Conservation (phyloP, 2,797 vertebrate genomes). For the Gastrophryne carolinensis region DNA sequence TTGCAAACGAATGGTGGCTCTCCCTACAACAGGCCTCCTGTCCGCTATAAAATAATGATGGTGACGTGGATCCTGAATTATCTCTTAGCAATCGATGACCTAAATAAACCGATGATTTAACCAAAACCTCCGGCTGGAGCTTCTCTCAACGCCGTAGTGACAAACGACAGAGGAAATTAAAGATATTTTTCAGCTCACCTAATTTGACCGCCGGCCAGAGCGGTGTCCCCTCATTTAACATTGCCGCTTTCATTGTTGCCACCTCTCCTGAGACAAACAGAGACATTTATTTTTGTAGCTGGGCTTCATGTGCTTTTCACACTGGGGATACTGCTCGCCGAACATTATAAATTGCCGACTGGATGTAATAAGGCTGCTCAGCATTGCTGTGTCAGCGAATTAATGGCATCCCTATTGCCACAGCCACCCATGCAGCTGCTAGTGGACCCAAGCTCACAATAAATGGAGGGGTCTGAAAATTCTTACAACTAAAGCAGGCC, state of each 20-base stretch:
- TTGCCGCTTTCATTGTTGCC: not conserved
- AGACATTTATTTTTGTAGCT: conserved; percentile 31
- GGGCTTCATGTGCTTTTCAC: conserved; percentile 15
- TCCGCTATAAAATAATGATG: conserved; percentile 11
- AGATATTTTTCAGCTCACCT: conserved; percentile 27
- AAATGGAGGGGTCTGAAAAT: too few relatives aligned
- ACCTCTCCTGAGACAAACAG: conserved; percentile 2
- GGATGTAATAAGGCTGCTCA: conserved; percentile 25
- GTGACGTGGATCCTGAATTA: not conserved
- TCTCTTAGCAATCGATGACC: not conserved
- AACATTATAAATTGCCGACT: conserved; percentile 27
- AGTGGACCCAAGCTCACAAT: too few relatives aligned
- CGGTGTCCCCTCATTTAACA: conserved; percentile 11
- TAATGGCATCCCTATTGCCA: too few relatives aligned
- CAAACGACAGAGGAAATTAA: conserved; percentile 12
- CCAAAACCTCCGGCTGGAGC: not conserved
- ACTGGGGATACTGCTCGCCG: conserved; percentile 9
- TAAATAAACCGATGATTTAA: not conserved
- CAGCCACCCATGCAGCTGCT: too few relatives aligned
- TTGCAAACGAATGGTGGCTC: not conserved
- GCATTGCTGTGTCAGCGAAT: conserved; percentile 32
- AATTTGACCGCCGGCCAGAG: conserved; percentile 12
- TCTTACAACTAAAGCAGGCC: too few relatives aligned
- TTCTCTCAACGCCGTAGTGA: not conserved
- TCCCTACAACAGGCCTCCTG: conserved; percentile 1